Base-by-base conservation (phyloP, 2,113 vertebrate genomes). In the Archocentrus centrarchus region DNA sequence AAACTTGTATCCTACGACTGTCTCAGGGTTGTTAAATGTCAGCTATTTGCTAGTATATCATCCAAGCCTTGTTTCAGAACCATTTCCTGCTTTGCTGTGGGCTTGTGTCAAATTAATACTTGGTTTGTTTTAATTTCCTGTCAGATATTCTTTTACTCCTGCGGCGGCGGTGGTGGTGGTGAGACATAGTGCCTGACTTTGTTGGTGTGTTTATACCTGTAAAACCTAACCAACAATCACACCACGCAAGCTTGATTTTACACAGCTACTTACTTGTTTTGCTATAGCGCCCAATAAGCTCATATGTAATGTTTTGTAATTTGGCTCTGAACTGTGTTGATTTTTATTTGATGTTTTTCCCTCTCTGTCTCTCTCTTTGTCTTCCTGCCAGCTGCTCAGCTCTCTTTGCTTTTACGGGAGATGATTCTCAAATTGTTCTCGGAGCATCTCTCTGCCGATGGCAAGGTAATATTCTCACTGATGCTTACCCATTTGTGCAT, bases 341-440 rank as follows among this genome's bases (percentile, higher is more conserved):
- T 73, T 53, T 55, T 53, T 13, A 53, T 73, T 53, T 32, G 17
- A 73, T n/a, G 44, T 1, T 35, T 35, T 7, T 7, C 35, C 35
- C 35, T 7, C 35, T 7, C 35, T 35, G 1, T 35, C 44, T 59
- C 50, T 22, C 41, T 62, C 11, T 59, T 11, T 84, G 4, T 80
- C 22, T 80, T 44, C 75, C 39, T 59, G 61, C 66, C 92, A 96
- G 96, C 95, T 62, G 81, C 94, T 55, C 91, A 94, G 63, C 92
- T 96, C 27, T 95, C 96, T 39, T 78, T 95, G 86, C 88, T 93
- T 82, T 78, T 96, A 85, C 92, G 95, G 82, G 95, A 96, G 50
- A 82, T 96, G 88, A 95, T 95, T 79, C 93, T 96, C 89, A 95
- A 96, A 82, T 81, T 97, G 81, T 96, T 95, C 84, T 94, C 96